A percentile compares a stretch with the other conserved stretches of the same genome.
Conservation (phyloP, 2,113 vertebrate species). For the Erythrocercus mccallii region DNA sequence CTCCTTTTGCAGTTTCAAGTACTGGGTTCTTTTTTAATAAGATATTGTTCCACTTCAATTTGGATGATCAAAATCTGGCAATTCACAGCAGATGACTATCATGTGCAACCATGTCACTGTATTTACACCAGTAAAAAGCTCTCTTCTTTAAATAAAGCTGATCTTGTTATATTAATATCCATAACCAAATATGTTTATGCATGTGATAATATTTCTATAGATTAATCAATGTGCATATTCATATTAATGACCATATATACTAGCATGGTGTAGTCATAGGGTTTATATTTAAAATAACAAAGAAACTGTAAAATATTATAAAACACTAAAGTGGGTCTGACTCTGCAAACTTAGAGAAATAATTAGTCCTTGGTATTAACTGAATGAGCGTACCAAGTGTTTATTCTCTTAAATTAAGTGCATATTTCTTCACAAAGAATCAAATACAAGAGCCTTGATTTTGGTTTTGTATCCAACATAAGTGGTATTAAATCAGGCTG, state of each 20-base stretch:
- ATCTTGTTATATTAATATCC: not conserved
- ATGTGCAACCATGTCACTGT: not conserved
- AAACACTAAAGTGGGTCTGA: not conserved
- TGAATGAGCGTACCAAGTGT: not conserved
- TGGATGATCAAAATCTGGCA: slow-evolving; percentile 11
- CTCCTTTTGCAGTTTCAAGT: not conserved
- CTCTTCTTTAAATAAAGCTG: not conserved
- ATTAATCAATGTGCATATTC: not conserved
- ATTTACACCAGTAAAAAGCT: not conserved
- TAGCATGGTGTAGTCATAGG: not conserved
- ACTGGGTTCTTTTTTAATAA: not conserved
- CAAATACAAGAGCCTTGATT: not conserved
- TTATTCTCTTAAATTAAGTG: not conserved
- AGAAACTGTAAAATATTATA: not conserved
- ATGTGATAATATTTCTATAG: not conserved
- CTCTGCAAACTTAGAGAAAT: not conserved
- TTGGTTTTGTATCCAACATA: not conserved
- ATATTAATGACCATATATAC: not conserved
- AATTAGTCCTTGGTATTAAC: not conserved
- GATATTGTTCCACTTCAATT: not conserved
- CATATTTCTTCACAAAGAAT: not conserved
- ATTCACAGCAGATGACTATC: not conserved
- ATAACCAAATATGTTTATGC: not conserved
- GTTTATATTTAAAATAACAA: not conserved
- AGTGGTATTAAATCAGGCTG: not conserved